These are phyloP conservation scores for Drosophila repleta DNA, from an alignment of 1,140 invertebrate genomes.

Conservation along the genomic window DNA sequence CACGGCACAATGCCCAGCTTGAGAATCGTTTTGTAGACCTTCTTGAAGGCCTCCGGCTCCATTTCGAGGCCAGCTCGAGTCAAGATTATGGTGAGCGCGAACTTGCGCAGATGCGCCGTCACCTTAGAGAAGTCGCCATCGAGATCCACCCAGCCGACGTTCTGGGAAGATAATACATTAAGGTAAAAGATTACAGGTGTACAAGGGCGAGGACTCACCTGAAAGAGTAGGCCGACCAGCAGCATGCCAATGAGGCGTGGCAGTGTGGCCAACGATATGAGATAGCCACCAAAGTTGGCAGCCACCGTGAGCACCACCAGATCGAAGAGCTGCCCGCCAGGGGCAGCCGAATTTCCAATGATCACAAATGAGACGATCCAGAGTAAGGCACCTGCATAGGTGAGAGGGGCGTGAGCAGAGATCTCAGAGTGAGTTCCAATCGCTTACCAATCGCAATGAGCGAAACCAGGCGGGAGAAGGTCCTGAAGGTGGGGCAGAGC, in stretches of 20 bases:
- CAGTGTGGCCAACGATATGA: conserved; percentile 90
- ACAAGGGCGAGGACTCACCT: conserved; percentile 70
- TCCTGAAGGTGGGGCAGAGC: conserved; percentile 91
- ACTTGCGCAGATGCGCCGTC: conserved; percentile 90
- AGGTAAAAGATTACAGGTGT: background rate
- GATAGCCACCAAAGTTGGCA: conserved; percentile 92
- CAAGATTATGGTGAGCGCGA: conserved; percentile 96
- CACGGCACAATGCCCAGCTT: conserved; percentile 94
- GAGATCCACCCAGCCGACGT: conserved; percentile 90
- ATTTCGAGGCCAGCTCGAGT: conserved; percentile 96
- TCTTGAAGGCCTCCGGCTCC: conserved; percentile 92
- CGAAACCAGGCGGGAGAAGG: conserved; percentile 89
- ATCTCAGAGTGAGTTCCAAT: background rate
- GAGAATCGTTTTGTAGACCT: conserved; percentile 90
- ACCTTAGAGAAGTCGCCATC: conserved; percentile 87
- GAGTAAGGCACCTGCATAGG: conserved; percentile 86
- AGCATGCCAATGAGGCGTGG: conserved; percentile 96
- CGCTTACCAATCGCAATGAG: conserved; percentile 87
- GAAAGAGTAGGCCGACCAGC: conserved; percentile 90
- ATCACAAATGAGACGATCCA: conserved; percentile 90
- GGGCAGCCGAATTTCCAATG: conserved; percentile 90
- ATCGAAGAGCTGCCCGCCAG: conserved; percentile 91
- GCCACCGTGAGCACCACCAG: conserved; percentile 90
- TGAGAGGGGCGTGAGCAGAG: background rate
- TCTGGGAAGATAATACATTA: conserved; percentile 83